phyloP scores from a whole-genome alignment of 1,140 invertebrate genomes.

The Hypothenemus hampei region DNA sequence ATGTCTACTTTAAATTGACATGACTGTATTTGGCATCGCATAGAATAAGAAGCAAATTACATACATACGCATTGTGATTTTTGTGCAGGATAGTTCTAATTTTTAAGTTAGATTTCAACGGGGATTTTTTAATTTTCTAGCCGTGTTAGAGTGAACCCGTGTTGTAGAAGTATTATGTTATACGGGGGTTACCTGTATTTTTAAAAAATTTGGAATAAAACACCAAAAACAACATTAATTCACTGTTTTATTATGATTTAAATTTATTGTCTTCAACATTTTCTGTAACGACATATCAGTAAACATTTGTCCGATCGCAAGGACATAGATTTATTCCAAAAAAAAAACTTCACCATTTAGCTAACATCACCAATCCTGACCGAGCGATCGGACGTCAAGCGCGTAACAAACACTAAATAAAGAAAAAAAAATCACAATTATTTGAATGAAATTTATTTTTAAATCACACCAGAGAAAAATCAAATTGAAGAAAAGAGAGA shows the following conservation, averaged over 20 bases:
- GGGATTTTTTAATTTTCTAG: too few species aligned
- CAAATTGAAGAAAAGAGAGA: too few species aligned
- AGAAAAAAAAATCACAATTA: conserved; percentile 31
- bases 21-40: too few species aligned
- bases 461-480: conserved; percentile 33
- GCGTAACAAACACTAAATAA: conserved; percentile 22
- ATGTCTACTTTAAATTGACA: too few species aligned
- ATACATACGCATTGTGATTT: too few species aligned
- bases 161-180: too few species aligned
- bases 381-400: conserved; percentile 1
- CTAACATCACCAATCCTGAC: neutral
- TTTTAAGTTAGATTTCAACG: too few species aligned
- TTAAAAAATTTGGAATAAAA: conserved; percentile 3
- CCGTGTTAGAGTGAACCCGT: too few species aligned
- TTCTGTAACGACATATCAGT: conserved; percentile 18
- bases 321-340: neutral
- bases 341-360: neutral
- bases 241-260: conserved; percentile 25
- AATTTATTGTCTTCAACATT: conserved; percentile 37
- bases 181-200: too few species aligned
- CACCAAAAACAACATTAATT: conserved; percentile 14
- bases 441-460: conserved; percentile 34
- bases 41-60: too few species aligned
- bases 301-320: neutral
- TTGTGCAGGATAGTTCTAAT: too few species aligned